A percentile compares a stretch with the other conserved stretches of the same genome.
Conservation (phyloP, 2,113 vertebrate genomes). For the Catharus minimus region DNA sequence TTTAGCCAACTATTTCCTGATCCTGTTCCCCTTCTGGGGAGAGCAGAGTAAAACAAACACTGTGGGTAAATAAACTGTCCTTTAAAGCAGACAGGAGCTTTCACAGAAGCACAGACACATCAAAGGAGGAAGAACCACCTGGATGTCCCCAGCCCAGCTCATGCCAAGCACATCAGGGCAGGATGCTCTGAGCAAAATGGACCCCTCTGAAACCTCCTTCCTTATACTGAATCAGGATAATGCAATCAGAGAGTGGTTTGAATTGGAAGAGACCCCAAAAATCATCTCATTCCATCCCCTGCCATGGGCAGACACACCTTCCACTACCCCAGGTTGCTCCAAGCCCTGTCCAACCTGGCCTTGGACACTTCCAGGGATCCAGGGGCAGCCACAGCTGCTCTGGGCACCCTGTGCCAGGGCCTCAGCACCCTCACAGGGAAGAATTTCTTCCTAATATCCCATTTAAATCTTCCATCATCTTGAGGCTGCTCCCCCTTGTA, state of each 20-base stretch:
- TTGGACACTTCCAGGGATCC: neutral
- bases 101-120: neutral
- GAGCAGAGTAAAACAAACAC: neutral
- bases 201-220: neutral
- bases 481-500: neutral
- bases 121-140: neutral
- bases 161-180: neutral
- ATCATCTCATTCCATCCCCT: neutral
- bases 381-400: neutral
- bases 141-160: neutral
- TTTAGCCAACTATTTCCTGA: constrained; percentile 35
- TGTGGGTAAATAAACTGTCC: neutral
- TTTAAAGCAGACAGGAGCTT: neutral
- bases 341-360: rapidly evolving
- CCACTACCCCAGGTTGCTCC: rapidly evolving
- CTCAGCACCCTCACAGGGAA: neutral
- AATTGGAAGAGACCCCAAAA: neutral
- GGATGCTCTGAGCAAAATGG: neutral
- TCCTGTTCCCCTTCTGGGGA: neutral
- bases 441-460: neutral
- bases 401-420: neutral
- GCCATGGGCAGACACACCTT: neutral
- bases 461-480: neutral
- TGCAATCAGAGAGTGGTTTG: neutral
- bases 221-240: neutral